Evolutionary conservation across 2,797 vertebrate species (phyloP).

Genomic region (Glossophaga mutica): DNA sequence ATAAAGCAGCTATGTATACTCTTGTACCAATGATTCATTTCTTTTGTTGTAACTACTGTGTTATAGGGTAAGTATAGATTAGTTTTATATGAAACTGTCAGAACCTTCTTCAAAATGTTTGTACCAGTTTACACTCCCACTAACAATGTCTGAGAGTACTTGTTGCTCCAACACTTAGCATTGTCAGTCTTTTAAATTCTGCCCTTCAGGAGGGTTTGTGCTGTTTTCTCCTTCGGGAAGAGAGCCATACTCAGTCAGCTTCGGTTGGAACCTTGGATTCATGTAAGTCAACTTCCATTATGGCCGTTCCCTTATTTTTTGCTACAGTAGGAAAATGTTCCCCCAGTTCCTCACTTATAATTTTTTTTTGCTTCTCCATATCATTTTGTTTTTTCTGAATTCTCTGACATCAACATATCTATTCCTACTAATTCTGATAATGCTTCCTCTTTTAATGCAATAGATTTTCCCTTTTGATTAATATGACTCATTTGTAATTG

Average conservation of each 20-base stretch:
- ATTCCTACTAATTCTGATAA: background rate
- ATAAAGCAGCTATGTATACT: background rate
- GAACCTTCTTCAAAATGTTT: background rate
- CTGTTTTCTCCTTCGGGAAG: background rate
- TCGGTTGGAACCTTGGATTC: background rate
- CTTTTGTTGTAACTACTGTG: background rate
- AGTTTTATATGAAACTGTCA: background rate
- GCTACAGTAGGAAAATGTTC: background rate
- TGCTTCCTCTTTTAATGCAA: background rate
- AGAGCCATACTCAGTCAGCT: background rate
- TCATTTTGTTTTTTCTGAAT: background rate
- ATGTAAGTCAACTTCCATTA: background rate
- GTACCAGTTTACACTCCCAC: background rate
- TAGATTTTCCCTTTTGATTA: background rate
- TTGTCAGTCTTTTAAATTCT: background rate
- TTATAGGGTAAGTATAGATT: background rate
- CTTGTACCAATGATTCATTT: background rate
- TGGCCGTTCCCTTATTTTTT: background rate
- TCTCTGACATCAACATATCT: background rate
- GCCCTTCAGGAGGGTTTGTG: background rate
- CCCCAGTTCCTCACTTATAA: background rate
- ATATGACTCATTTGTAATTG: background rate
- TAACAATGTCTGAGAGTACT: background rate
- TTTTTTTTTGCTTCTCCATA: background rate
- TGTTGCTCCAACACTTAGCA: background rate